A percentile compares a stretch with the other conserved stretches of the same genome.
These are phyloP conservation scores for Pseudomyrmex cubaensis DNA, from an alignment of 1,140 invertebrate species.

Conservation along the genomic window DNA sequence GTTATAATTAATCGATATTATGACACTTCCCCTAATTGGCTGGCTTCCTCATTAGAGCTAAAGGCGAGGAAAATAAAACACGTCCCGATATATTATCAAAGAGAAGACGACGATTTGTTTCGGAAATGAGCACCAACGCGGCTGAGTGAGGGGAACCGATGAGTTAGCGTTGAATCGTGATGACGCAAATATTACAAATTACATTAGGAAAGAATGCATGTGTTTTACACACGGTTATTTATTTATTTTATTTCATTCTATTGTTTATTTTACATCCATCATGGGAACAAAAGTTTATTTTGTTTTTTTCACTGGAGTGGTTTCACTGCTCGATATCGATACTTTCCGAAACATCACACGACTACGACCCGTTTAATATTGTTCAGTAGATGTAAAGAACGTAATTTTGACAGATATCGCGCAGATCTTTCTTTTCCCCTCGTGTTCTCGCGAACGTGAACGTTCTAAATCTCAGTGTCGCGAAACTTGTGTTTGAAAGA, in stretches of 20 bases:
- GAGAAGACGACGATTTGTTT: too few species aligned
- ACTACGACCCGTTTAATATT: neutral
- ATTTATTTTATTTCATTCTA: neutral
- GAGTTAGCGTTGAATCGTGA: too few species aligned
- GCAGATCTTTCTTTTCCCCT: neutral
- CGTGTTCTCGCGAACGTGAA: neutral
- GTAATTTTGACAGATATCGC: constrained; percentile 16
- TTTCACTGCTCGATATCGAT: constrained; percentile 10
- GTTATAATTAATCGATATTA: neutral
- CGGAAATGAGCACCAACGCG: too few species aligned
- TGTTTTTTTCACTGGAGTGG: neutral
- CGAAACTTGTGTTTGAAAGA: neutral
- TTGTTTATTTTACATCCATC: neutral
- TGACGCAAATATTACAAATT: too few species aligned
- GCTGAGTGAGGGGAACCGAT: too few species aligned
- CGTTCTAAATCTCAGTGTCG: constrained; percentile 33
- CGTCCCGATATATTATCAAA: too few species aligned
- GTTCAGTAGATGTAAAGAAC: neutral
- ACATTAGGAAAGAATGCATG: too few species aligned
- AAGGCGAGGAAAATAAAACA: too few species aligned
- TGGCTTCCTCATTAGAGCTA: too few species aligned
- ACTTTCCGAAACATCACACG: constrained; percentile 10
- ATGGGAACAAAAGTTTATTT: neutral
- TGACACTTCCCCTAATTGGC: too few species aligned
- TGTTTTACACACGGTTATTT: neutral